Base-by-base conservation (phyloP, 1,140 invertebrate genomes). In the Caenorhabditis briggsae region DNA sequence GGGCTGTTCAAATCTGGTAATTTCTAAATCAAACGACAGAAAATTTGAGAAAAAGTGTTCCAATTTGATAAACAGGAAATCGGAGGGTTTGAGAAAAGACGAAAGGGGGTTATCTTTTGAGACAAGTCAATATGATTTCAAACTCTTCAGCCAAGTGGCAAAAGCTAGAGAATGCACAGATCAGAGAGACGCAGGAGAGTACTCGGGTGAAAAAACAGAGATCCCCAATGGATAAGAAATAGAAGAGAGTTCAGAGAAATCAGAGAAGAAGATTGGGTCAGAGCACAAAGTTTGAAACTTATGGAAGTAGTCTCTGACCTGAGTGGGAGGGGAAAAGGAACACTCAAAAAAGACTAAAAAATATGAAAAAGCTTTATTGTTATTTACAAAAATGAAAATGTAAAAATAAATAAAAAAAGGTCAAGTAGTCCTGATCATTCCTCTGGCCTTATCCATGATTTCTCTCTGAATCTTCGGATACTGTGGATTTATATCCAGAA, bases 401-500 rank as follows among this genome's bases (percentile, higher is more conserved):
- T n/a, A n/a, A 25, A 14, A 25, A 12, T 64, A 25, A 7, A 64
- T 64, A 1, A 41, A 64, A 33, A 41, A 11, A 18, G 2, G 0
- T 33, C 18, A 33, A 64, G 12, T 5, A 41, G 70, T 78, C n/a
- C 70, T 50, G 6, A 78, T 78, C 41, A n/a, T n/a, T 18, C 46
- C 70, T 6, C 23, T 78, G 7, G 70, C 70, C 18, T 78, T 78
- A 25, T 78, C 70, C 70, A 78, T 78, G 25, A 78, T 78, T n/a
- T 78, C 70, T 23, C 50, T 78, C 50, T 78, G 48, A 46, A 78
- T 78, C 11, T 78, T 78, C 0, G 70, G 70, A 11, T 78, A 78
- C 46, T 78, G 70, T 50, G 70, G 70, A 78, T 78, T 78, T 5
- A 78, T 11, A 23, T 94, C 95, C 7, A 98, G 91, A 7, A 98